These are phyloP conservation scores for Candoia aspera DNA, from an alignment of 2,113 vertebrate species.

Conservation along the genomic window DNA sequence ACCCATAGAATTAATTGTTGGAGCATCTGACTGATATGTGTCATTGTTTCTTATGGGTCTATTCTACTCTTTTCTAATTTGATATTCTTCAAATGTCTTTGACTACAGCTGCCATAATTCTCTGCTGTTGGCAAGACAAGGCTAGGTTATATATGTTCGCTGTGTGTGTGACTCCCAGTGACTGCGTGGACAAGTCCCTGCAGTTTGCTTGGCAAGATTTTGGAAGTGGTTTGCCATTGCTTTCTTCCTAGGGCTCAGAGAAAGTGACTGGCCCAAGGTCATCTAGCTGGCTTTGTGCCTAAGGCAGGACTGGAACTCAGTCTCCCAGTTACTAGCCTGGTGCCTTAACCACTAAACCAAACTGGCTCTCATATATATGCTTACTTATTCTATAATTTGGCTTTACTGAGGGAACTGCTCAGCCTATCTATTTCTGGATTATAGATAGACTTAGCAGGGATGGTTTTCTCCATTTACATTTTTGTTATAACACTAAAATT, in stretches of 20 bases:
- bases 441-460: background rate
- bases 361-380: background rate
- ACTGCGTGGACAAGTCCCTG: background rate
- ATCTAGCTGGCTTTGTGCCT: background rate
- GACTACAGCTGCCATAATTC: background rate
- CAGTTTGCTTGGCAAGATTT: background rate
- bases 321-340: background rate
- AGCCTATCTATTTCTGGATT: background rate
- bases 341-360: background rate
- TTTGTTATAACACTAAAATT: background rate
- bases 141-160: background rate
- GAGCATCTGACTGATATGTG: background rate
- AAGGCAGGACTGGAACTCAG: background rate
- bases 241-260: background rate
- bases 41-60: background rate
- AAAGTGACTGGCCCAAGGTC: background rate
- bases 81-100: background rate
- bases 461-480: background rate
- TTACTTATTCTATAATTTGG: background rate
- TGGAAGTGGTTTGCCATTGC: background rate
- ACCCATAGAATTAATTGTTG: background rate
- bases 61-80: background rate
- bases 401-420: background rate
- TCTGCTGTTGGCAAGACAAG: background rate
- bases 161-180: background rate